Evolutionary conservation across 2,113 vertebrate species (phyloP).

Genomic region (Ascaphus truei): DNA sequence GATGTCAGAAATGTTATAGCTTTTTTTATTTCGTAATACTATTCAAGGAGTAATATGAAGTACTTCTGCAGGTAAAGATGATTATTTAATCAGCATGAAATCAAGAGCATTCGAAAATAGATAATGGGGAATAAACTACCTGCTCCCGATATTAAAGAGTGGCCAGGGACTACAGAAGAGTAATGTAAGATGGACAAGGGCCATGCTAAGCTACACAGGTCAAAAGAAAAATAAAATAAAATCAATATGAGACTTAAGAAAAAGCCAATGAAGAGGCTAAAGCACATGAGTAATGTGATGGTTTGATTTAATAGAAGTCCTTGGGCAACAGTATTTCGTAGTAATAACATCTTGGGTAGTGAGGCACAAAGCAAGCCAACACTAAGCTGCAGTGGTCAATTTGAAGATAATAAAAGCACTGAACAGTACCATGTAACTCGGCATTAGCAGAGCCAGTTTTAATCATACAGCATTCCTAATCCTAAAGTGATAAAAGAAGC

Average conservation of each 20-base stretch:
- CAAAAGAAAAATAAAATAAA: slow-evolving; percentile 46
- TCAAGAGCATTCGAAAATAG: slow-evolving; percentile 12
- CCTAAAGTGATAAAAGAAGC: slow-evolving; percentile 36
- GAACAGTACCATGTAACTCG: slow-evolving; percentile 17
- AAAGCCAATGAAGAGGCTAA: slow-evolving; percentile 47
- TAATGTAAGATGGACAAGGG: slow-evolving; percentile 42
- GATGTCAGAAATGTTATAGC: no score
- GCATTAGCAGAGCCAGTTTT: slow-evolving; percentile 15
- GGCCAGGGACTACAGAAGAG: slow-evolving; percentile 40
- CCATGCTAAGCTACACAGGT: slow-evolving; percentile 37
- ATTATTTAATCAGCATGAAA: slow-evolving; percentile 27
- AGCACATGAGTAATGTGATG: slow-evolving; percentile 41
- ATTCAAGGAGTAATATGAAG: slow-evolving; percentile 5
- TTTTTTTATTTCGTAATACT: neutral
- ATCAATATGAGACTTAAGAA: slow-evolving; percentile 46
- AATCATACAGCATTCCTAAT: slow-evolving; percentile 25
- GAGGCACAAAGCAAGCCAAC: slow-evolving; percentile 14
- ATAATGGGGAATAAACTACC: slow-evolving; percentile 6
- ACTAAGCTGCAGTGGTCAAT: slow-evolving; percentile 15
- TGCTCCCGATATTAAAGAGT: slow-evolving; percentile 31
- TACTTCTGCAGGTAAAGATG: neutral
- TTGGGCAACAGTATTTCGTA: slow-evolving; percentile 30
- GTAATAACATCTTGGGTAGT: slow-evolving; percentile 22
- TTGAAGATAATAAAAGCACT: slow-evolving; percentile 42
- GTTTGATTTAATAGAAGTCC: slow-evolving; percentile 42